Evolutionary conservation across 2,888 invertebrate genomes (phyloP), one percentile per base, ranked within the genome.

Genomic region (Scaptomyza caliginosa): DNA sequence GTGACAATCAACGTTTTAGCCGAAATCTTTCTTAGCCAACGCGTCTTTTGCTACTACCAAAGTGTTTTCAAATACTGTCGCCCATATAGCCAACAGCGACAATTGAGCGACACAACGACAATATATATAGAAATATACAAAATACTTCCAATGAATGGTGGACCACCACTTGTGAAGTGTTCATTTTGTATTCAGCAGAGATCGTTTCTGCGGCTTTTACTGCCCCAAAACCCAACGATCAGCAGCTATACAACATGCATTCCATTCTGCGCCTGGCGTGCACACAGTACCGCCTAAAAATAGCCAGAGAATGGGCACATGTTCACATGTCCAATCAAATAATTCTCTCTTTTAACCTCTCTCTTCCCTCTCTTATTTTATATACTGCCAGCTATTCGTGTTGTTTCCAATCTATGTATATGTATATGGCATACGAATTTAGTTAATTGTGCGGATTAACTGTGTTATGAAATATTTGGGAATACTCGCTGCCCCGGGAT

Each of bases 151-250:
- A 79, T 69, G 34, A 34, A 34, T 34, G 16, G 34, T 1, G 80
- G 74, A 30, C 74, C 64, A 75, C 86, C 89, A 88, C 88, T 88
- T 88, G 88, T 88, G 87, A 82, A 86, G 63, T 77, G 68, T 87
- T 85, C 88, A 85, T 79, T 67, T 40, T 34, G 19, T 24, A 74
- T 77, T 75, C 74, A 75, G 69, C 74, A 28, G 43, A 45, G 67
- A 57, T 49, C 30, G 2, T 26, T 10, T 26, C 5, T 26, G 26
- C 24, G 24, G 8, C 21, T 16, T 24, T 11, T 26, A 16, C 28
- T 8, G 42, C 43, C 43, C 7, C 11, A 26, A n/a, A n/a, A n/a
- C 7, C 8, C 13, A 13, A 16, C 26, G 42, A 28, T 43, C 43
- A 28, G 43, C 46, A 21, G 46, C 42, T 28, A 51, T 11, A 23